Percentiles rank a stretch among this genome's conserved stretches.
phyloP scores from a whole-genome alignment of 2,888 invertebrate genomes.

The Mechanitis mazaeus region DNA sequence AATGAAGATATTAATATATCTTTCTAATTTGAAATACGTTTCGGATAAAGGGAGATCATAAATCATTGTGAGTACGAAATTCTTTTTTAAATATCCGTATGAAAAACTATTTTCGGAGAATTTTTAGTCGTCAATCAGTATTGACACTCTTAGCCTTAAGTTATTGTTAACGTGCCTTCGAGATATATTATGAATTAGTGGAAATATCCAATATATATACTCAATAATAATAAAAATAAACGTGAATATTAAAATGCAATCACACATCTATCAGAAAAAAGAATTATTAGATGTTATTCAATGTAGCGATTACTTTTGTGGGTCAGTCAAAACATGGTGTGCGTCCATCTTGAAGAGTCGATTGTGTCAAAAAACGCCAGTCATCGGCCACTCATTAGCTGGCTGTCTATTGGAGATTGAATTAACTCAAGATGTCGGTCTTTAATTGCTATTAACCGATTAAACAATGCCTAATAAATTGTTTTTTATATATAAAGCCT shows the following conservation, averaged over 20 bases:
- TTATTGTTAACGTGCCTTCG: background rate
- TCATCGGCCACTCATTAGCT: conserved; percentile 68
- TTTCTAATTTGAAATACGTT: conserved; percentile 77
- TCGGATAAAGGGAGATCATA: conserved; percentile 72
- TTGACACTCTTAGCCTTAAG: conserved; percentile 8
- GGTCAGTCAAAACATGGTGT: conserved; percentile 45
- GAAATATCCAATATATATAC: background rate
- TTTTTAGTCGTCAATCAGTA: conserved; percentile 57
- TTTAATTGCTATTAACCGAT: conserved; percentile 53
- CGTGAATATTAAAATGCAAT: background rate
- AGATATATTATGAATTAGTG: background rate
- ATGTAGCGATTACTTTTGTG: conserved; percentile 43
- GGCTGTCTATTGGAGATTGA: conserved; percentile 61
- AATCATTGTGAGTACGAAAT: conserved; percentile 68
- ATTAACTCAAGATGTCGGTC: conserved; percentile 59
- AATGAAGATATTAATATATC: conserved; percentile 77
- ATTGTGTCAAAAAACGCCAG: conserved; percentile 53
- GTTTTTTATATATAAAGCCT: conserved; percentile 16
- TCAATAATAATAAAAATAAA: too few relatives aligned
- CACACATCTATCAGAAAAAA: conserved; percentile 6
- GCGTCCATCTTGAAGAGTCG: conserved; percentile 38
- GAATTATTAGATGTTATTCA: conserved; percentile 32
- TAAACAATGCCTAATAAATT: conserved; percentile 48
- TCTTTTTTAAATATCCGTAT: conserved; percentile 59
- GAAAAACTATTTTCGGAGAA: conserved; percentile 65